phyloP scores from a whole-genome alignment of 2,797 vertebrate species.

The Lateolabrax maculatus region DNA sequence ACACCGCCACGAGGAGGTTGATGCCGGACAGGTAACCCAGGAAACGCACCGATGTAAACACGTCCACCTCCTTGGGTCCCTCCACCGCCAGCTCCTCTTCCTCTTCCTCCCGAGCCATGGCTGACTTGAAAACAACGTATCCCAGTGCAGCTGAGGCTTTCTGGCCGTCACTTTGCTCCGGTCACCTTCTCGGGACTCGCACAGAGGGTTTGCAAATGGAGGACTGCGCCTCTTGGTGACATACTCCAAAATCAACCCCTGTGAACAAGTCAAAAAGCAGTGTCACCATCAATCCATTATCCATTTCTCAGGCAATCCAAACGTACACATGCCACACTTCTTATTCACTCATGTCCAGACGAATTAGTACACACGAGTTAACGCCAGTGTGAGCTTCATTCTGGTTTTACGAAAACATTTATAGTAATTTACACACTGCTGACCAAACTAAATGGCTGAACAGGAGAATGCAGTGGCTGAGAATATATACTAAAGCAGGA shows the following conservation, averaged over 20 bases:
- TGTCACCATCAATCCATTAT: neutral
- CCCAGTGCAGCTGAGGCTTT: neutral
- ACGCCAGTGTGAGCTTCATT: fast-evolving
- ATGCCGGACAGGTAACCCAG: slow-evolving; percentile 95
- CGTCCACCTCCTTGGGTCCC: slow-evolving; percentile 84
- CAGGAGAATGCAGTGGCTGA: neutral
- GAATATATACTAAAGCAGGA: neutral
- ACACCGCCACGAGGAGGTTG: slow-evolving; percentile 93
- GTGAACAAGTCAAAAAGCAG: slow-evolving; percentile 6
- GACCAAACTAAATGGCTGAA: neutral
- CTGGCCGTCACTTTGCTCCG: neutral
- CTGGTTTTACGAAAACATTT: neutral
- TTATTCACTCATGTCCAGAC: neutral
- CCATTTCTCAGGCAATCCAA: neutral
- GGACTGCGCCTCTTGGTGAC: slow-evolving; percentile 38
- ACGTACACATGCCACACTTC: neutral
- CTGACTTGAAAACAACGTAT: slow-evolving; percentile 3
- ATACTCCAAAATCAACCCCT: slow-evolving; percentile 74
- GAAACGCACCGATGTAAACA: slow-evolving; percentile 93
- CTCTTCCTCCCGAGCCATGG: slow-evolving; percentile 76
- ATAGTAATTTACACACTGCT: neutral
- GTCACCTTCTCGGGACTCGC: neutral
- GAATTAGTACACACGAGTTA: neutral
- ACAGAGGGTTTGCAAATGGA: slow-evolving; percentile 23
- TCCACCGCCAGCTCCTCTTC: slow-evolving; percentile 85